Evolutionary conservation across 2,113 vertebrate genomes (phyloP), one percentile per base, ranked within the genome.

Genomic region (Phaetusa simplex): DNA sequence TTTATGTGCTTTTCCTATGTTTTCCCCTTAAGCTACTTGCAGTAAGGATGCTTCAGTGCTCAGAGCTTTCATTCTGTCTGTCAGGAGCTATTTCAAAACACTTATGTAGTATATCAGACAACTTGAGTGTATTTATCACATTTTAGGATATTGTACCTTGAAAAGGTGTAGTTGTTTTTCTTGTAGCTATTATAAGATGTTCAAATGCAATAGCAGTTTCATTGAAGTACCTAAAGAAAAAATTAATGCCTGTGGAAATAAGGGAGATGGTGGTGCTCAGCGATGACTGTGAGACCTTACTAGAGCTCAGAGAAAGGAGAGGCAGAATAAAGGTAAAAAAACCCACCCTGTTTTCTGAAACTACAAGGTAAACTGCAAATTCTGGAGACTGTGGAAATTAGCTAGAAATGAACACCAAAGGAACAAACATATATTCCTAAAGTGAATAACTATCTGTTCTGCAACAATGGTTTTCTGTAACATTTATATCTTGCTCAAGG

Each of bases 401-500:
- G 21, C 49, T 94, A 73, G 77, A 86, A 92, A n/a, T 11, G 8
- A 93, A 53, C 29, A 70, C 24, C 21, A n/a, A 64, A 67, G 34
- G 58, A 88, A 34, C 9, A 93, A 93, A 88, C 12, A 26, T 94
- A 6, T 79, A n/a, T 62, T 82, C 82, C 32, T 70, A 18, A 94
- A 96, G 32, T 66, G 94, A 91, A 21, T 89, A 92, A 73, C 70
- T 65, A 58, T 88, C 53, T 92, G 76, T 96, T 95, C 81, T 94
- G 70, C 74, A 88, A 67, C 40, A 84, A 16, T 88, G 23, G 18
- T 93, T 87, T 69, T 91, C 82, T 97, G 18, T 94, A 96, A 90
- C 86, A 85, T 97, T 98, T 97, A 65, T 91, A 53, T 95, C 59
- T 97, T 95, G 92, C 93, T 97, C 82, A 97, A 83, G 96, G 95